Evolutionary conservation across 2,797 vertebrate genomes (phyloP).

Genomic region (Coregonus sp.): DNA sequence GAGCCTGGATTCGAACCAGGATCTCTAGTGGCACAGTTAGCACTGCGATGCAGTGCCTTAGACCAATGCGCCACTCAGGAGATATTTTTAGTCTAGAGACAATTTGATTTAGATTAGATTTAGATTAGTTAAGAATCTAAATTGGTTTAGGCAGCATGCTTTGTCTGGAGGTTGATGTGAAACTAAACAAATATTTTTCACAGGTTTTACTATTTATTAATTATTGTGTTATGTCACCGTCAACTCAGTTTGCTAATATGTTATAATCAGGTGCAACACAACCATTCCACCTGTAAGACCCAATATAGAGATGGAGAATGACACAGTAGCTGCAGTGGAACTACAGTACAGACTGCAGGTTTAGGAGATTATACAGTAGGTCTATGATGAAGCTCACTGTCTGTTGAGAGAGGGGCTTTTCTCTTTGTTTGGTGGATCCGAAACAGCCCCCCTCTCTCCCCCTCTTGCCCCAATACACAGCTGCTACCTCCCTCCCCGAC

Average conservation of each 20-base stretch:
- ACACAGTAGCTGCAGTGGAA: neutral
- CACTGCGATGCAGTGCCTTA: no score
- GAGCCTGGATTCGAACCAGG: no score
- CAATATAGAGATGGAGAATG: neutral
- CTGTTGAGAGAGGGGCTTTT: constrained; percentile 8
- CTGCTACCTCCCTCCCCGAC: neutral
- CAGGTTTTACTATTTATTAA: neutral
- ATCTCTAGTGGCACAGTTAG: no score
- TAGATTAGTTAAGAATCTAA: neutral
- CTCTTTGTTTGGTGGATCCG: constrained; percentile 17
- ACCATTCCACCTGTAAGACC: neutral
- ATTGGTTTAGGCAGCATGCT: neutral
- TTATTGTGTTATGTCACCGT: neutral
- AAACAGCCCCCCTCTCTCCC: neutral
- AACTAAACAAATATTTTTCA: neutral
- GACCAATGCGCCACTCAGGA: no score
- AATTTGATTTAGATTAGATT: neutral
- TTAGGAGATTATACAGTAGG: constrained; percentile 1
- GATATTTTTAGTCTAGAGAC: neutral
- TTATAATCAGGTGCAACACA: neutral
- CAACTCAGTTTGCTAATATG: neutral
- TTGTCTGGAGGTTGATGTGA: neutral
- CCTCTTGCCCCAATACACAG: neutral
- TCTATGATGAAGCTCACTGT: constrained; percentile 9
- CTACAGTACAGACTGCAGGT: neutral